Evolutionary conservation across 2,888 invertebrate species (phyloP).

Genomic region (Noctua fimbriata): DNA sequence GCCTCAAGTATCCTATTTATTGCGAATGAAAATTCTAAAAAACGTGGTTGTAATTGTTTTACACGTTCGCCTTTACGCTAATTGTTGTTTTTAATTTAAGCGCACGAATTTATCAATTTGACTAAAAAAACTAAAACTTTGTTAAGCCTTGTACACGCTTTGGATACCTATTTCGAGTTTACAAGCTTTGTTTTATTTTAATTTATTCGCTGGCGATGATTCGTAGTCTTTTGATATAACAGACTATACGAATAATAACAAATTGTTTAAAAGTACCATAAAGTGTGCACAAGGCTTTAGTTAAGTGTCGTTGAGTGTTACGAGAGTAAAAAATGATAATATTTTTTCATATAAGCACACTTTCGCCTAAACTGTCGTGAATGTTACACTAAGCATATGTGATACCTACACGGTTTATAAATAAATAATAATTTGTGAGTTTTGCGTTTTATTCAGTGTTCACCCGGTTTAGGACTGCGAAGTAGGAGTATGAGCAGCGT

Average conservation of each 20-base stretch:
- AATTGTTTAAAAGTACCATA: slow-evolving; percentile 31
- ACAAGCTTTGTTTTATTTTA: slow-evolving; percentile 12
- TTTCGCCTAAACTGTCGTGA: slow-evolving; percentile 88
- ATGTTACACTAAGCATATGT: slow-evolving; percentile 89
- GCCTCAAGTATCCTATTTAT: slow-evolving; percentile 51
- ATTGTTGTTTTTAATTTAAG: slow-evolving; percentile 80
- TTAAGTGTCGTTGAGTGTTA: slow-evolving; percentile 77
- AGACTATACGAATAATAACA: slow-evolving; percentile 25
- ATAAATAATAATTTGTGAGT: slow-evolving; percentile 85
- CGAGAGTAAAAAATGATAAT: slow-evolving; percentile 70
- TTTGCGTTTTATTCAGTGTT: slow-evolving; percentile 73
- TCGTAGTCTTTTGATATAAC: slow-evolving; percentile 14
- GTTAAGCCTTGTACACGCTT: slow-evolving; percentile 70
- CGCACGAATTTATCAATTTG: slow-evolving; percentile 88
- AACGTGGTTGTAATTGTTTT: slow-evolving; percentile 80
- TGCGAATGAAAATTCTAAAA: slow-evolving; percentile 71
- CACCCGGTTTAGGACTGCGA: slow-evolving; percentile 84
- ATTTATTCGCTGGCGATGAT: slow-evolving; percentile 47
- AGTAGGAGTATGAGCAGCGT: slow-evolving; percentile 86
- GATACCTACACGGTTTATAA: slow-evolving; percentile 88
- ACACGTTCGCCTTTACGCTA: slow-evolving; percentile 79
- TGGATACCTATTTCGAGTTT: slow-evolving; percentile 18
- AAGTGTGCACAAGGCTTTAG: slow-evolving; percentile 59
- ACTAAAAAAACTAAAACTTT: slow-evolving; percentile 78
- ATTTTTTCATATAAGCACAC: slow-evolving; percentile 88